A percentile compares a stretch with the other conserved stretches of the same genome.
Conservation (phyloP, 2,888 invertebrate genomes). For the Scotopteryx bipunctaria region DNA sequence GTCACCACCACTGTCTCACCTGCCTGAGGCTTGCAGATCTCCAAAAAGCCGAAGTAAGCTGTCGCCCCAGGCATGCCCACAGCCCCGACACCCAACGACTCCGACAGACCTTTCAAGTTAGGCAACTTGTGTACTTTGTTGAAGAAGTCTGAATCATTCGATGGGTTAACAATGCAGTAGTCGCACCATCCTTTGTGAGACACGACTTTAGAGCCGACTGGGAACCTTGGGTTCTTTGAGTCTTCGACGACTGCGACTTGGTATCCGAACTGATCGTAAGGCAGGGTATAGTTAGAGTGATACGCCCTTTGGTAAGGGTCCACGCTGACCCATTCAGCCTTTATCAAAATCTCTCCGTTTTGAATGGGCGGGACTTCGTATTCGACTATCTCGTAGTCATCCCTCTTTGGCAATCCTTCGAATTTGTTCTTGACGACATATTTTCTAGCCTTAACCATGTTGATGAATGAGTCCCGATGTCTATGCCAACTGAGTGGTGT, state of each 20-base stretch:
- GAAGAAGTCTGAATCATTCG: slow-evolving; percentile 26
- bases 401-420: slow-evolving; percentile 81
- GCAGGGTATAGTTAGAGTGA: slow-evolving; percentile 30
- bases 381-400: slow-evolving; percentile 84
- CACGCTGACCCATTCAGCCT: slow-evolving; percentile 57
- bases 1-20: slow-evolving; percentile 89
- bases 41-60: slow-evolving; percentile 88
- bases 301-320: slow-evolving; percentile 57
- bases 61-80: slow-evolving; percentile 88
- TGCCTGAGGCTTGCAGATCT: slow-evolving; percentile 86
- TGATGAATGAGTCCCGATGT: slow-evolving; percentile 44
- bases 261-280: slow-evolving; percentile 44
- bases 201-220: slow-evolving; percentile 84
- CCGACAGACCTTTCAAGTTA: slow-evolving; percentile 76
- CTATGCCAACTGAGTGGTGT: slow-evolving; percentile 1
- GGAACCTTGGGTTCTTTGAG: slow-evolving; percentile 67
- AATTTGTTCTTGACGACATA: slow-evolving; percentile 83
- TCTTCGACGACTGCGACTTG: slow-evolving; percentile 69
- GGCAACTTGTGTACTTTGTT: slow-evolving; percentile 68
- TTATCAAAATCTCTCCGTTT: slow-evolving; percentile 76
- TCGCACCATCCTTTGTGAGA: slow-evolving; percentile 87
- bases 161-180: slow-evolving; percentile 57
- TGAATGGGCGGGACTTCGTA: slow-evolving; percentile 83
- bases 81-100: slow-evolving; percentile 84
- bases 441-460: slow-evolving; percentile 81